Evolutionary conservation across 1,140 invertebrate genomes (phyloP).

Genomic region (Anastatus disparis): DNA sequence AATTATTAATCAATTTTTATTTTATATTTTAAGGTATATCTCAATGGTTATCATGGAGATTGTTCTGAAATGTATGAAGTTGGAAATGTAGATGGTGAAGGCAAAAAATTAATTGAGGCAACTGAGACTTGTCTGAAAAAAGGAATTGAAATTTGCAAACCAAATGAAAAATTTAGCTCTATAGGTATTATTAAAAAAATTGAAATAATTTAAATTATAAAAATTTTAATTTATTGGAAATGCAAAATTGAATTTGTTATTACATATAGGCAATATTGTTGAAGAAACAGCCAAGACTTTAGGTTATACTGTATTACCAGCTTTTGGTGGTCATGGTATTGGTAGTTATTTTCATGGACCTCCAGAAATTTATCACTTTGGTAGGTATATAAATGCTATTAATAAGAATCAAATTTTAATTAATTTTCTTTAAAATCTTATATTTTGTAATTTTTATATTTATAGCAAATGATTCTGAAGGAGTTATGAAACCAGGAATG

Average conservation of each 20-base stretch:
- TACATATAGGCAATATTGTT: slow-evolving; percentile 70
- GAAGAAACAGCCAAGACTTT: slow-evolving; percentile 72
- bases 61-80: slow-evolving; percentile 89
- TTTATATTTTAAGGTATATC: slow-evolving; percentile 75
- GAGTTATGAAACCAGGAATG: slow-evolving; percentile 88
- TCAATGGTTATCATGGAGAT: slow-evolving; percentile 91
- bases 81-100: slow-evolving; percentile 82
- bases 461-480: slow-evolving; percentile 76
- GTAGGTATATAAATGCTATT: slow-evolving; percentile 58
- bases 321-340: slow-evolving; percentile 93
- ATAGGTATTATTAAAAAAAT: slow-evolving; percentile 72
- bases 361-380: slow-evolving; percentile 86
- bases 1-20: no score
- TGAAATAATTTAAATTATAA: neutral
- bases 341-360: slow-evolving; percentile 91
- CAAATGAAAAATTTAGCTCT: slow-evolving; percentile 75
- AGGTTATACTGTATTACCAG: slow-evolving; percentile 78
- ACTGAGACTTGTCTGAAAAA: slow-evolving; percentile 78
- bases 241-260: neutral
- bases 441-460: slow-evolving; percentile 39
- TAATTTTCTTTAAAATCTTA: slow-evolving; percentile 9
- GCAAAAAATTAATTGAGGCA: slow-evolving; percentile 74
- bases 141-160: slow-evolving; percentile 82
- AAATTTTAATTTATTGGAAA: no score
- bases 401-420: slow-evolving; percentile 9